Evolutionary conservation across 2,888 invertebrate genomes (phyloP).

Genomic region (Julus scandinavius): DNA sequence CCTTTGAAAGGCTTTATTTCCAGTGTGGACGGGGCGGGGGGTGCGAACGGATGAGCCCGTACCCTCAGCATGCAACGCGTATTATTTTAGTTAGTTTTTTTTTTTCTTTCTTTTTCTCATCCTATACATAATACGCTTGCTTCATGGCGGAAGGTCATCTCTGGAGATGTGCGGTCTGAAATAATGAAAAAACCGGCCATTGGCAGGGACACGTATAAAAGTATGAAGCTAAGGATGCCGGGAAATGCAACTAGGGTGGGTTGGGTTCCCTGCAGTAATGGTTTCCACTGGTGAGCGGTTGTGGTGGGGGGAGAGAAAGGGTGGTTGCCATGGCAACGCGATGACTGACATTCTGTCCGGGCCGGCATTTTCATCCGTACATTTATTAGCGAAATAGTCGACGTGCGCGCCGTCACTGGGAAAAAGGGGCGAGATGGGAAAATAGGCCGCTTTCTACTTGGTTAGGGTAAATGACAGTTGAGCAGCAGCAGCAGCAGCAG

Average conservation of each 20-base stretch:
- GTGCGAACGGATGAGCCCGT: not conserved
- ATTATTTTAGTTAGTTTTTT: conserved; percentile 4
- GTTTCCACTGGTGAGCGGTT: conserved; percentile 22
- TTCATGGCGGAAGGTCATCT: conserved; percentile 23
- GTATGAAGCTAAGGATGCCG: not conserved
- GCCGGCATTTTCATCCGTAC: not conserved
- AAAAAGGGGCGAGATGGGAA: not conserved
- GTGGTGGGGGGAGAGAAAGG: not conserved
- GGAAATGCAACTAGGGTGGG: not conserved
- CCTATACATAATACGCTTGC: not conserved
- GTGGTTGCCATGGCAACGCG: conserved; percentile 40
- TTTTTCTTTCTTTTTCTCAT: not conserved
- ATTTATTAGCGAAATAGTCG: conserved; percentile 39
- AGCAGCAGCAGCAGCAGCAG: not conserved
- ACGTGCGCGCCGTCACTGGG: not conserved
- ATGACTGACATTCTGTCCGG: conserved; percentile 43
- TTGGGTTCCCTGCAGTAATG: conserved; percentile 8
- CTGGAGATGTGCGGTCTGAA: not conserved
- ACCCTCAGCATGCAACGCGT: conserved; percentile 18
- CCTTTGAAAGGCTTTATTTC: conserved; percentile 43
- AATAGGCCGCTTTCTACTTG: not conserved
- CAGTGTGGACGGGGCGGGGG: not conserved
- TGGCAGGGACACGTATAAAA: no score
- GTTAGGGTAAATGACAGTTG: conserved; percentile 33
- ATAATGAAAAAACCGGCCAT: conserved; percentile 2